These are phyloP conservation scores for Agelaius tricolor DNA, from an alignment of 2,113 vertebrate genomes.

Conservation along the genomic window DNA sequence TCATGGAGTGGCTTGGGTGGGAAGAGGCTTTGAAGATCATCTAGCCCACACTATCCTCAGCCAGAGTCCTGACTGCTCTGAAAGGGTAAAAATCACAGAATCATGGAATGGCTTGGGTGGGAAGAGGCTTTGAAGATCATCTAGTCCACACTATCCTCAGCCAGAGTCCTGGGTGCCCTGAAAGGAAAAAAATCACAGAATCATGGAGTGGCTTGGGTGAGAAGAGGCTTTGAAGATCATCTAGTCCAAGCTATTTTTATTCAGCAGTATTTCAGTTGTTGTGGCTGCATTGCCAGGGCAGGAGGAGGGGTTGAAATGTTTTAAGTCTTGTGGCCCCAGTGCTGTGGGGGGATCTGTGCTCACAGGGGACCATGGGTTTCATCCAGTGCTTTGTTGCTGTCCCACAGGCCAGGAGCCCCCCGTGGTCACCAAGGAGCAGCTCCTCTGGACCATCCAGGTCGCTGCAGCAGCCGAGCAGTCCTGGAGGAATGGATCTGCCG, in stretches of 20 bases:
- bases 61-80: background rate
- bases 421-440: constrained; percentile 56
- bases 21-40: background rate
- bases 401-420: background rate
- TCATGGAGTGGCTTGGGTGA: background rate
- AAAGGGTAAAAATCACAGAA: background rate
- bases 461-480: constrained; percentile 35
- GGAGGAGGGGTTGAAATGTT: background rate
- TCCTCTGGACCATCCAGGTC: background rate
- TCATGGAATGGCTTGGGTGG: background rate
- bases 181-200: background rate
- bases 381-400: background rate
- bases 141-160: background rate
- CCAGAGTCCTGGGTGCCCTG: background rate
- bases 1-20: background rate
- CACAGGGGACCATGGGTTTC: background rate
- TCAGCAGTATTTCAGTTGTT: background rate
- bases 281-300: background rate
- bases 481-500: background rate
- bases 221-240: background rate
- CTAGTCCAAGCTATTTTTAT: background rate
- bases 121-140: background rate
- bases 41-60: background rate
- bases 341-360: background rate
- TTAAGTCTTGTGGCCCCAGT: accelerated